Conservation (phyloP, 2,888 invertebrate species). For the Sialis fuliginosa region DNA sequence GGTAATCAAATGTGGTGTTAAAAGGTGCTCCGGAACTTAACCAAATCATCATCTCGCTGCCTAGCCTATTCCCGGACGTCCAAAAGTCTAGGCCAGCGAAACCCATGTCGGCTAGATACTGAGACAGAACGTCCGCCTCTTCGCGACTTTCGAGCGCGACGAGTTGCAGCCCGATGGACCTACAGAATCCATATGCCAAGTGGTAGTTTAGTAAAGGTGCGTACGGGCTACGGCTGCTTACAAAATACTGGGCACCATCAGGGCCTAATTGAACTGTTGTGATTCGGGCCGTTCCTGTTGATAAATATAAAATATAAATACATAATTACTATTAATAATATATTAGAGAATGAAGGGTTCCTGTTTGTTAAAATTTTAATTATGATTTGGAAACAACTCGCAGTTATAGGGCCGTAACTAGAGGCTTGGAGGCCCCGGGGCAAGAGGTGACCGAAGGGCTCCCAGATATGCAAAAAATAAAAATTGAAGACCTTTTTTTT, state of each 20-base stretch:
- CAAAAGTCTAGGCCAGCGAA: slow-evolving; percentile 73
- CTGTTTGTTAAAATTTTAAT: too few species aligned
- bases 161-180: slow-evolving; percentile 67
- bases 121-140: slow-evolving; percentile 69
- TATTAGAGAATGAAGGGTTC: too few species aligned
- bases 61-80: slow-evolving; percentile 76
- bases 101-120: slow-evolving; percentile 68
- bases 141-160: slow-evolving; percentile 75
- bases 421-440: too few species aligned
- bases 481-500: too few species aligned
- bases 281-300: slow-evolving; percentile 32
- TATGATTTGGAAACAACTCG: too few species aligned
- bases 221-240: slow-evolving; percentile 75
- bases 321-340: too few species aligned
- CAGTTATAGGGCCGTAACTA: too few species aligned
- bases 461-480: too few species aligned
- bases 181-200: slow-evolving; percentile 74
- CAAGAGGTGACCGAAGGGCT: too few species aligned
- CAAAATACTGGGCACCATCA: slow-evolving; percentile 71
- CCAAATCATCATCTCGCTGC: slow-evolving; percentile 77
- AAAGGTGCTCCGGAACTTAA: slow-evolving; percentile 78
- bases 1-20: slow-evolving; percentile 76
- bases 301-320: too few species aligned
- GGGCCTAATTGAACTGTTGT: slow-evolving; percentile 55
- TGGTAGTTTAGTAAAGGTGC: slow-evolving; percentile 74